Evolutionary conservation across 1,140 invertebrate species (phyloP).

Genomic region (Caenorhabditis inopinata): DNA sequence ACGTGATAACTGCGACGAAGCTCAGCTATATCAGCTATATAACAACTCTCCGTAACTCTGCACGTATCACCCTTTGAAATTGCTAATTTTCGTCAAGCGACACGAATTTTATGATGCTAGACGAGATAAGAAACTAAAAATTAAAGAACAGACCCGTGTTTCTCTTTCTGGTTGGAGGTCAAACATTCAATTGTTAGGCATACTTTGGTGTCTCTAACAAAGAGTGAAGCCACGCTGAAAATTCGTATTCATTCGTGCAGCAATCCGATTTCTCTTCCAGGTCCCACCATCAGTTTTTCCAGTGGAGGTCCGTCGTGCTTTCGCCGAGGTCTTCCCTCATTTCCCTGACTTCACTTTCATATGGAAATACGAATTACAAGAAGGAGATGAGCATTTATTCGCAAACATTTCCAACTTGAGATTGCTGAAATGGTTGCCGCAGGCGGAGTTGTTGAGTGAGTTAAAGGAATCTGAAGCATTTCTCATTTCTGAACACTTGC

Average conservation of each 20-base stretch:
- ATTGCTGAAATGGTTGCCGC: conserved; percentile 43
- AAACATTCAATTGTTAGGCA: background rate
- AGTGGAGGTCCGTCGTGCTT: background rate
- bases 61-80: no score
- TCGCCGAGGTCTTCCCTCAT: conserved; percentile 27
- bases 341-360: conserved; percentile 46
- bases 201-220: background rate
- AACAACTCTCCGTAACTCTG: no score
- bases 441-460: conserved; percentile 43
- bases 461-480: background rate
- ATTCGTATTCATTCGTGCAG: no score
- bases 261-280: background rate
- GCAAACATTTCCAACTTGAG: conserved; percentile 24
- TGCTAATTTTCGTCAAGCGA: no score
- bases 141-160: no score
- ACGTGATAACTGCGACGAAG: no score
- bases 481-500: background rate
- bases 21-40: no score
- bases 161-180: no score
- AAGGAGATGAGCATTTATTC: background rate
- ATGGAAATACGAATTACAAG: conserved; percentile 39
- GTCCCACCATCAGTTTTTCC: background rate
- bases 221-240: no score
- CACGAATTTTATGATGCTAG: no score
- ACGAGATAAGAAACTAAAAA: no score